phyloP scores from a whole-genome alignment of 2,113 vertebrate species.

The Alethe castanea region DNA sequence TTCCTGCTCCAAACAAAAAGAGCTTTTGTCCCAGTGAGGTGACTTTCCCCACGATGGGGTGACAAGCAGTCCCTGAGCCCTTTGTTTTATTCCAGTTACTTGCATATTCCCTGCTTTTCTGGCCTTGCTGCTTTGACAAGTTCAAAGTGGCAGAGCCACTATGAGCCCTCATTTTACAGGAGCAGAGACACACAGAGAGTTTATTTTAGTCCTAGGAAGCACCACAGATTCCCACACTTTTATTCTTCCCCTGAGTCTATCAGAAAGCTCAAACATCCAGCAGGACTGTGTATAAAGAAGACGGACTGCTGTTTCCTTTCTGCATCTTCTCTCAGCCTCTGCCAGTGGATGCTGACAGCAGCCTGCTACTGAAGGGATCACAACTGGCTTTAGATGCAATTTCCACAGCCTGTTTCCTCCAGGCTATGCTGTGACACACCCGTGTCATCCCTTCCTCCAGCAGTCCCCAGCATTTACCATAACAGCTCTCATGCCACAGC shows the following conservation, averaged over 20 bases:
- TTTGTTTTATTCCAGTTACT: neutral
- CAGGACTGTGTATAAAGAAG: neutral
- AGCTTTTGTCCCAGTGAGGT: neutral
- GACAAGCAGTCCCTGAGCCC: neutral
- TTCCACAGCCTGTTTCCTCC: neutral
- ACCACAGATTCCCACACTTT: neutral
- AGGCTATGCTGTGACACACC: neutral
- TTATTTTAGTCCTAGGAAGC: neutral
- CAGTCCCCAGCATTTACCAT: neutral
- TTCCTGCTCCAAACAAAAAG: neutral
- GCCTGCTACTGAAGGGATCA: neutral
- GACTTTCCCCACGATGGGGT: neutral
- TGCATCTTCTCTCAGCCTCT: neutral
- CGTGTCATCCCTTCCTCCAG: neutral
- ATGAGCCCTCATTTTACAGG: neutral
- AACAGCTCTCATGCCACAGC: neutral
- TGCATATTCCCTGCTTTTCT: neutral
- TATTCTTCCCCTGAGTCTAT: neutral
- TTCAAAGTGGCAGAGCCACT: slow-evolving; percentile 4
- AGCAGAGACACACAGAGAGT: neutral
- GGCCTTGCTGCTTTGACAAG: neutral
- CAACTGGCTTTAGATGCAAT: neutral
- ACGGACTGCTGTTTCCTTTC: neutral
- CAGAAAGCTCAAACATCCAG: neutral
- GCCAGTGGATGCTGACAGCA: neutral